Conservation (phyloP, 2,888 invertebrate species). For the Epistrophe grossulariae region DNA sequence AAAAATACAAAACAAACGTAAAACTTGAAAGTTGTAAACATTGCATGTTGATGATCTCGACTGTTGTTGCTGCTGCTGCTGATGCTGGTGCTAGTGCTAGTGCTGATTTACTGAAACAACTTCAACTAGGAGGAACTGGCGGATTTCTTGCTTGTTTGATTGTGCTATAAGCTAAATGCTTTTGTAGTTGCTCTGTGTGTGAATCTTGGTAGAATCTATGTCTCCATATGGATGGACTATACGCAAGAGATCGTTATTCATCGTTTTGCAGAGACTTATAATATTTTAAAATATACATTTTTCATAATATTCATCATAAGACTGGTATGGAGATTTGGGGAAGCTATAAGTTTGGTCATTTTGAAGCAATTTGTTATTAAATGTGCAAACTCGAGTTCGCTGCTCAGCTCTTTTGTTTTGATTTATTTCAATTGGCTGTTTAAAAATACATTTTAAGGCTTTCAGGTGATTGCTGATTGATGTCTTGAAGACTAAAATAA, state of each 20-base stretch:
- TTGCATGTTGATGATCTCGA: conserved; percentile 71
- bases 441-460: conserved; percentile 18
- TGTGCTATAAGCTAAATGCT: background rate
- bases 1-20: conserved; percentile 54
- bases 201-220: conserved; percentile 56
- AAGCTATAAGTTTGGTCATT: conserved; percentile 31
- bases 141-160: background rate
- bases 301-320: conserved; percentile 27
- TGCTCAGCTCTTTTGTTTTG: conserved; percentile 65
- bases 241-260: conserved; percentile 24
- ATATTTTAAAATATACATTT: conserved; percentile 26
- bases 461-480: conserved; percentile 12
- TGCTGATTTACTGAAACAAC: conserved; percentile 29
- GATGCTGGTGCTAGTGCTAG: conserved; percentile 22
- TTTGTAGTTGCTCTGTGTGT: conserved; percentile 1
- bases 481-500: background rate
- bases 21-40: conserved; percentile 76
- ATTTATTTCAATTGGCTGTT: conserved; percentile 23
- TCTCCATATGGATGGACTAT: background rate
- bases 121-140: conserved; percentile 24
- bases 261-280: conserved; percentile 21
- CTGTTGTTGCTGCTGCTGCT: conserved; percentile 58
- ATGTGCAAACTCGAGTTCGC: conserved; percentile 41
- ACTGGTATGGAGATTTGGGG: background rate
- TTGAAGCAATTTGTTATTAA: conserved; percentile 40